A percentile compares a stretch with the other conserved stretches of the same genome.
These are phyloP conservation scores for Chaenogobius annularis DNA, from an alignment of 2,113 vertebrate genomes.

Conservation along the genomic window DNA sequence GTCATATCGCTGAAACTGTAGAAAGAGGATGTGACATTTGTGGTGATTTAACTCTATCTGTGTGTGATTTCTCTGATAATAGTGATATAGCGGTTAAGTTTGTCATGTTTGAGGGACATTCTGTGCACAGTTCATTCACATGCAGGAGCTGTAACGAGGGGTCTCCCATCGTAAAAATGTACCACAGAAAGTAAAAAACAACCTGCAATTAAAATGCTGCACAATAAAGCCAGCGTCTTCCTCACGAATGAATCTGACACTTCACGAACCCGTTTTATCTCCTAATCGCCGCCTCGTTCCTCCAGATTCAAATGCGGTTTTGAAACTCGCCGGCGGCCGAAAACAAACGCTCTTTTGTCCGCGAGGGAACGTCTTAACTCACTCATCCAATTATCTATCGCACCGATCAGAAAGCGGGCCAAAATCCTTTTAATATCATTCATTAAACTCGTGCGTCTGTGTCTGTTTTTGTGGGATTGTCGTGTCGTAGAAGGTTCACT, in stretches of 20 bases:
- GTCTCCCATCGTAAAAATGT: no score
- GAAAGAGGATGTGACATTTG: no score
- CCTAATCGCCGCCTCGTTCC: background rate
- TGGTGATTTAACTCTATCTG: no score
- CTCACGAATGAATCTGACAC: background rate
- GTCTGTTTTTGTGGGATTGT: background rate
- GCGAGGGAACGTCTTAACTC: background rate
- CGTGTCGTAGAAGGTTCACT: background rate
- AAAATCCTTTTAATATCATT: background rate
- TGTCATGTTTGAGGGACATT: no score
- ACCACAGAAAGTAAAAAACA: no score
- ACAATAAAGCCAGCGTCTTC: no score
- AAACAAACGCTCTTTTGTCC: background rate
- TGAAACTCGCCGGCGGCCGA: background rate
- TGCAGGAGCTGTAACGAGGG: no score
- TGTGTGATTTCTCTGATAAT: no score
- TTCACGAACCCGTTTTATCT: background rate
- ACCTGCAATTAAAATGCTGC: no score
- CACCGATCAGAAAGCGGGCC: background rate
- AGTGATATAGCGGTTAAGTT: no score
- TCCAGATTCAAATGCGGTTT: background rate
- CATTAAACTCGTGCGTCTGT: background rate
- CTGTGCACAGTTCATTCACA: no score
- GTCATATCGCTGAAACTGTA: no score
- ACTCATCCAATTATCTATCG: conserved; percentile 7